phyloP scores from a whole-genome alignment of 37 sponge, comb jelly and placozoan species.

The Theonella swinhoei region DNA sequence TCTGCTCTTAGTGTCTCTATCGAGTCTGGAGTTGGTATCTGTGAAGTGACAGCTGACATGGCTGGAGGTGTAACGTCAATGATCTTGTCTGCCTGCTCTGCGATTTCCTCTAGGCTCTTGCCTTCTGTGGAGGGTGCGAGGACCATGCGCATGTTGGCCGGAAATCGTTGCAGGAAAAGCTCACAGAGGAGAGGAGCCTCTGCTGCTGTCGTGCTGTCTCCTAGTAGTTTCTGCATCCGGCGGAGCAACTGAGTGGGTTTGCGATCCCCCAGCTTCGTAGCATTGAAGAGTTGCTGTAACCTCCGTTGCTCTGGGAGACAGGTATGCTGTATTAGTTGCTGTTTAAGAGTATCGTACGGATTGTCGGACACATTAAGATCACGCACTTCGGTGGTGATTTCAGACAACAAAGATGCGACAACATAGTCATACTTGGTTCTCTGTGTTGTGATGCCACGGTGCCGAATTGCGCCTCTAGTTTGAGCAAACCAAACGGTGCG shows the following conservation, averaged over 20 bases:
- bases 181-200: conserved; percentile 30
- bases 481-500: conserved; percentile 63
- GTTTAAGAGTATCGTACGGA: conserved; percentile 49
- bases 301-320: conserved; percentile 39
- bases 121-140: conserved; percentile 39
- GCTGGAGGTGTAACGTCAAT: conserved; percentile 56
- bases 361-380: conserved; percentile 24
- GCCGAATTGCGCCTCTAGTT: conserved; percentile 63
- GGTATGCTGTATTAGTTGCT: conserved; percentile 40
- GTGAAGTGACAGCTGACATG: not conserved
- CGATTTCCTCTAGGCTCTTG: conserved; percentile 26
- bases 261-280: conserved; percentile 47
- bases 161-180: conserved; percentile 52
- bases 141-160: conserved; percentile 53
- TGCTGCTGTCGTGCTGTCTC: conserved; percentile 19
- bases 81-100: conserved; percentile 53
- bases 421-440: conserved; percentile 43
- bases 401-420: conserved; percentile 13
- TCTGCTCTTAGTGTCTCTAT: conserved; percentile 26
- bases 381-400: conserved; percentile 38
- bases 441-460: conserved; percentile 35
- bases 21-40: too few species aligned
- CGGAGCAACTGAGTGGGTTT: conserved; percentile 59
- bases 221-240: conserved; percentile 57
- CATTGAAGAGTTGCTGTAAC: conserved; percentile 9